Base-by-base conservation (phyloP, 2,888 invertebrate genomes). In the Prosapia bicincta region DNA sequence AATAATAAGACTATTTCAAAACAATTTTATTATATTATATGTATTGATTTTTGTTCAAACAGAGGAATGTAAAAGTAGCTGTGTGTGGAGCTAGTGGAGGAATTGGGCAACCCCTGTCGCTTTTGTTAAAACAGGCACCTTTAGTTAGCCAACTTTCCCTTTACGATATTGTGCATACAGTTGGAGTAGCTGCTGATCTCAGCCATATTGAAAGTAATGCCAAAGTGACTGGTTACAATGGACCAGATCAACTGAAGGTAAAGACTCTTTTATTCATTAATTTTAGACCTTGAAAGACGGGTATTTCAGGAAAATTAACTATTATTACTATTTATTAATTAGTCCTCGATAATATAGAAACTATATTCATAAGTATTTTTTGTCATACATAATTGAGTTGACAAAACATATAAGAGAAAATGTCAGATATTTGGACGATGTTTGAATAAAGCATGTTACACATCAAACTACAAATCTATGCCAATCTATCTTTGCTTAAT, bases 71-170 rank as follows among this genome's bases (percentile, higher is more conserved):
- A 83, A 97, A 97, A 90, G 98, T 99, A 71, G 94, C 96, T 80
- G 97, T 99, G 78, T 92, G 97, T 85, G 99, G 99, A 74, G 99
- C 98, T 0, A 91, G 94, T 81, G 99, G 99, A 78, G 99, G 99
- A 75, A 99, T 99, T 84, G 99, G 99, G 2, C 98, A 99, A 86
- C 98, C 99, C 10, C 86, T 99, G 82, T 93, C 97, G 10, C 88
- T 99, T 79, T 89, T 99, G 67, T 86, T 99, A 81, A 99, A 99
- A 87, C 91, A 92, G 82, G 96, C 95, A 83, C 94, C 96, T 15
- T 86, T 95, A 80, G 91, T 99, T 69, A 91, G 91, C 32, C 90
- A 93, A 82, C 88, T 99, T 81, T 90, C 95, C 0, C 87, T 99
- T 30, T 99, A 95, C 84, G 99, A 99, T 87, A 92, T 99, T 83